Evolutionary conservation across 2,113 vertebrate genomes (phyloP), one percentile per base, ranked within the genome.

Genomic region (Cyprinodon variegatus): DNA sequence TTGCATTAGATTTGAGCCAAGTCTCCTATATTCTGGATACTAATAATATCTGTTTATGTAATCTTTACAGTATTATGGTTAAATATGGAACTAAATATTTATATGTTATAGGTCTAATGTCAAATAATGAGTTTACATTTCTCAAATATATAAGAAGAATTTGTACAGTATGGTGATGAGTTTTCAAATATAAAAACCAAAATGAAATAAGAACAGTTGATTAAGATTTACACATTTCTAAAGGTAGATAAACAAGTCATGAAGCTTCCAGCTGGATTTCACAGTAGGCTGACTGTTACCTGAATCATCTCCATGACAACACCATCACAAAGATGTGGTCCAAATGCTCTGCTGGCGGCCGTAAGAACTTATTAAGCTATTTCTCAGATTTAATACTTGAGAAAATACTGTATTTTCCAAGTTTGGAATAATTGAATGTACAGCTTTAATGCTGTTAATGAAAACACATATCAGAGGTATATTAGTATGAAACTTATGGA

Each of bases 1-100:
- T 29, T 12, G 53, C 68, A 68, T 69, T 14, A 69, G 43, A 73
- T 78, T 76, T 36, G 15, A 39, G 53, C 15, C 65, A n/a, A 77
- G 5, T 53, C 43, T 65, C 41, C 20, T 72, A 17, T 61, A 45
- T 78, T 74, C 38, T 40, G 4, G 3, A 7, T 65, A 64, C 7
- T 40, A 5, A 17, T 43, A 41, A 40, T 62, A 7, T 38, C 36
- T 11, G 4, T 61, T 37, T 15, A 57, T 57, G 17, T 10, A 8
- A n/a, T 9, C 14, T 57, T 57, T 57, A 45, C 43, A 45, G 9
- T 10, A 45, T 45, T 45, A 57, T 57, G 41, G 9, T 9, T 6
- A 41, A 41, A 41, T 57, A 14, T 2, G 9, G 6, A 57, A 5
- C n/a, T 57, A 14, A 6, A 3, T 57, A 57, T 9, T 15, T 3